A percentile compares a stretch with the other conserved stretches of the same genome.
phyloP scores from a whole-genome alignment of 2,888 invertebrate species.

The Cryptosula pallasiana region DNA sequence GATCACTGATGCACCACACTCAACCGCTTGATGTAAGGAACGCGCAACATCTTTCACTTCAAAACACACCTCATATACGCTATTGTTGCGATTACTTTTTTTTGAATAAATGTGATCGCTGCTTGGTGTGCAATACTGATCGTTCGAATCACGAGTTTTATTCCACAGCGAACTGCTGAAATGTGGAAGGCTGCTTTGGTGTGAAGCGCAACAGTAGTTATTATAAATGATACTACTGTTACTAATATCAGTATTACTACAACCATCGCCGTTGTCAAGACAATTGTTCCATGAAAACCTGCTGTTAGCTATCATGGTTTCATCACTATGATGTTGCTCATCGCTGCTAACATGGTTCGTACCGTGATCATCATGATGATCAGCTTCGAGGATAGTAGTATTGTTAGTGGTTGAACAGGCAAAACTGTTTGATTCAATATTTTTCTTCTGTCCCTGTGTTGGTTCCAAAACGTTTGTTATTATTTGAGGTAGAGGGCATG shows the following conservation, averaged over 20 bases:
- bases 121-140: not conserved
- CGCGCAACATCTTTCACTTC: conserved; percentile 44
- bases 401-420: not conserved
- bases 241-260: not conserved
- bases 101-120: not conserved
- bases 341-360: not conserved
- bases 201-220: no score
- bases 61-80: conserved; percentile 54
- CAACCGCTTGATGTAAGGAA: conserved; percentile 33
- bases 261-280: not conserved
- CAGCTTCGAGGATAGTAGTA: not conserved
- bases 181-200: not conserved
- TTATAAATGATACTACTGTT: no score
- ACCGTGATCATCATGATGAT: not conserved
- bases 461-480: no score
- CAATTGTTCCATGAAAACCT: not conserved
- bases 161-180: not conserved
- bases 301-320: not conserved
- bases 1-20: conserved; percentile 39
- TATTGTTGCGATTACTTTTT: conserved; percentile 33
- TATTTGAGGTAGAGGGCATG: no score
- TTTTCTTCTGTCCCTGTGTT: not conserved
- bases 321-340: not conserved
- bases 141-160: not conserved
- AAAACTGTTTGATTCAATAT: not conserved